Conservation (phyloP, 2,797 vertebrate species). For the Phrynocephalus vlangalii region DNA sequence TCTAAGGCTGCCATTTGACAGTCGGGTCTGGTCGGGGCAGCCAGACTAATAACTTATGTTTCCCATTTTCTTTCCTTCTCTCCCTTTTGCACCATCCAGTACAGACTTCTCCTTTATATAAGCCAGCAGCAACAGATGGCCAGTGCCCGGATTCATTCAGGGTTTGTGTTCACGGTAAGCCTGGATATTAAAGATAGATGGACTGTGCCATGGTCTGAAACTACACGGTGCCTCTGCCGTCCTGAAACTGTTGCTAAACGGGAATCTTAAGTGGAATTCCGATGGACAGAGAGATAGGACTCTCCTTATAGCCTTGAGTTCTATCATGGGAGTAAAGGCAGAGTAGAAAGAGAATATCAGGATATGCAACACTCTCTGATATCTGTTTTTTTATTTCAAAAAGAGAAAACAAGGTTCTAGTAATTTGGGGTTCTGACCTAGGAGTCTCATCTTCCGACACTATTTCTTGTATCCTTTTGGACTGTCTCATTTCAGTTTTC, state of each 20-base stretch:
- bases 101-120: conserved; percentile 93
- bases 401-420: not conserved
- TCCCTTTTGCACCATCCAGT: conserved; percentile 80
- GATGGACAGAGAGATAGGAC: not conserved
- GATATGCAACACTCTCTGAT: not conserved
- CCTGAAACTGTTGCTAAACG: not conserved
- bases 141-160: conserved; percentile 86
- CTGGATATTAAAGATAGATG: not conserved
- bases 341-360: not conserved
- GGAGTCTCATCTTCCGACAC: too few relatives aligned
- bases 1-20: too few relatives aligned
- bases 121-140: conserved; percentile 93
- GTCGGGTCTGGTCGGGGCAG: not conserved
- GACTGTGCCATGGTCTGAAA: not conserved
- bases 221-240: rapidly evolving
- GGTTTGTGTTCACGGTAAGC: conserved; percentile 90
- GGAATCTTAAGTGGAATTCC: too few relatives aligned
- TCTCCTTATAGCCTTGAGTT: not conserved
- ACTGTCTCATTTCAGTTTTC: too few relatives aligned
- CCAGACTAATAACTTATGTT: not conserved
- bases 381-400: not conserved
- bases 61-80: not conserved
- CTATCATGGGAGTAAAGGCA: not conserved
- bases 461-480: too few relatives aligned
- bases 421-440: not conserved